phyloP scores from a whole-genome alignment of 2,113 vertebrate species.

The Azemiops feae region DNA sequence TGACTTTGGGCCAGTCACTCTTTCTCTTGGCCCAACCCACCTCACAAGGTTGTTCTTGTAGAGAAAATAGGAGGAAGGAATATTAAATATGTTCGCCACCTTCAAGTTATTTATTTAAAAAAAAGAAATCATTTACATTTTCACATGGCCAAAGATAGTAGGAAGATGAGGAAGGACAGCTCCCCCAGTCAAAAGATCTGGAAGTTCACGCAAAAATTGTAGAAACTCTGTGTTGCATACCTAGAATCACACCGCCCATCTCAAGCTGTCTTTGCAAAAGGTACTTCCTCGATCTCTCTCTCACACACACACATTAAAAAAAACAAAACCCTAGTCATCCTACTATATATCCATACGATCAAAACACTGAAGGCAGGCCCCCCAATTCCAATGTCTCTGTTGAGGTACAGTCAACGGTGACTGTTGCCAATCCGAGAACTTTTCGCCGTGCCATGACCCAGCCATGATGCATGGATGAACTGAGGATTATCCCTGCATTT shows the following conservation, averaged over 20 bases:
- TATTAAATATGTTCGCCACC: not conserved
- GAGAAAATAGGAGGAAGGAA: not conserved
- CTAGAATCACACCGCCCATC: too few species aligned
- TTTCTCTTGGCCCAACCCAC: not conserved
- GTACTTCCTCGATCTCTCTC: not conserved
- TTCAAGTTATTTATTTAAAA: not conserved
- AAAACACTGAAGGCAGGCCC: not conserved
- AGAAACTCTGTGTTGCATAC: not conserved
- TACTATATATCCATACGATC: not conserved
- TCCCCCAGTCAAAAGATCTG: not conserved
- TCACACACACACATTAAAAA: too few species aligned
- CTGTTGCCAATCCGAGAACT: not conserved
- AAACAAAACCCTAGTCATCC: not conserved
- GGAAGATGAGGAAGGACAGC: not conserved
- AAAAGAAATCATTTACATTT: not conserved
- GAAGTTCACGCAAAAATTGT: not conserved
- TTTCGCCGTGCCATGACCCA: not conserved
- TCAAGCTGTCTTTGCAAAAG: not conserved
- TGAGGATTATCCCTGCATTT: not conserved
- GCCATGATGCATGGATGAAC: not conserved
- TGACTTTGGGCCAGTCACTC: not conserved
- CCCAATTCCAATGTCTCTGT: not conserved
- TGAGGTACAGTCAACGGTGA: not conserved
- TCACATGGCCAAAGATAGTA: not conserved
- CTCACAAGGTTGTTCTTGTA: not conserved